A percentile compares a stretch with the other conserved stretches of the same genome.
These are phyloP conservation scores for Heliconius hermathena DNA, from an alignment of 1,140 invertebrate genomes.

Conservation along the genomic window DNA sequence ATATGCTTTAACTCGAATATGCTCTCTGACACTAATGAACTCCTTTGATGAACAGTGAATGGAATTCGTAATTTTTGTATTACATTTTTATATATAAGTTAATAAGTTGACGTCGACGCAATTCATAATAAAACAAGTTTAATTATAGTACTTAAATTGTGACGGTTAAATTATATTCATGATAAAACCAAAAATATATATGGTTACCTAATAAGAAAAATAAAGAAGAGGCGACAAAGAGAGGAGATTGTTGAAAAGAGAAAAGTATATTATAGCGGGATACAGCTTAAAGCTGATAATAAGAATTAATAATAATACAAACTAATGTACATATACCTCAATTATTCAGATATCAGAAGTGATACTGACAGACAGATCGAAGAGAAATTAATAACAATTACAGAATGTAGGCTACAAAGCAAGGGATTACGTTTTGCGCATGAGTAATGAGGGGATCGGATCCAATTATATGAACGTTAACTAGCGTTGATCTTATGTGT, in stretches of 20 bases:
- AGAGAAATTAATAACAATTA: background rate
- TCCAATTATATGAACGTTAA: conserved; percentile 26
- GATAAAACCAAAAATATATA: background rate
- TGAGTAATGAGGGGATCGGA: conserved; percentile 20
- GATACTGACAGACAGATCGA: background rate
- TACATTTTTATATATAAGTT: background rate
- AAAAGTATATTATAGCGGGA: no score
- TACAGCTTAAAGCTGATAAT: no score
- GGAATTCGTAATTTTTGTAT: background rate
- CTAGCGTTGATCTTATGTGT: conserved; percentile 19
- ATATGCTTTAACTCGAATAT: background rate
- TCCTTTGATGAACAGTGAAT: background rate
- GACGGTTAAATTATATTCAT: no score
- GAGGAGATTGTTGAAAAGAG: no score
- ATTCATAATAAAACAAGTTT: no score
- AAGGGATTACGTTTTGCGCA: conserved; percentile 18
- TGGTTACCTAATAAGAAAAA: background rate
- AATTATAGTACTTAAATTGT: no score
- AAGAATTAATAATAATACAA: background rate
- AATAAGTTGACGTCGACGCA: no score
- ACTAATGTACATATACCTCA: background rate
- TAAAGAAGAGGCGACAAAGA: no score
- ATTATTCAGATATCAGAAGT: background rate
- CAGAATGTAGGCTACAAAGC: conserved; percentile 14
- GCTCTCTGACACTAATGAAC: background rate